A percentile compares a stretch with the other conserved stretches of the same genome.
phyloP scores from a whole-genome alignment of 2,113 vertebrate genomes.

The Saiga tatarica region DNA sequence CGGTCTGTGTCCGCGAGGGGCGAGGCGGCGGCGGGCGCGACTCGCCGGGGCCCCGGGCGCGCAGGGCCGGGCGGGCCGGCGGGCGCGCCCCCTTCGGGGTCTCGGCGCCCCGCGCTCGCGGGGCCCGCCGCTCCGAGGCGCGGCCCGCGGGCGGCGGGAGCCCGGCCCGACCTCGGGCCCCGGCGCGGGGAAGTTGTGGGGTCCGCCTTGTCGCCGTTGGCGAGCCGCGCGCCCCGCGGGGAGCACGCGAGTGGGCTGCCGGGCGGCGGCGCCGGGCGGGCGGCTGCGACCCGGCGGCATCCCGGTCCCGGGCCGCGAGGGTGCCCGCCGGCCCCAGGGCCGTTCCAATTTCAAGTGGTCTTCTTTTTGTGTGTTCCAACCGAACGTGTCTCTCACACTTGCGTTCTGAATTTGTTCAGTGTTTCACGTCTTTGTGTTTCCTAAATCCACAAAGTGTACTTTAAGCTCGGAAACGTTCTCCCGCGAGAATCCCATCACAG shows the following conservation, averaged over 20 bases:
- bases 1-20: neutral
- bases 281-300: neutral
- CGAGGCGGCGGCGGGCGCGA: neutral
- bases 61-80: neutral
- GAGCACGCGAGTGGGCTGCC: neutral
- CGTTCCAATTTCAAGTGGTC: neutral
- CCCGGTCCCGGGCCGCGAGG: neutral
- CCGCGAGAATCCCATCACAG: rapidly evolving
- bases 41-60: neutral
- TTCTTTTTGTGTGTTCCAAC: neutral
- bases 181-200: neutral
- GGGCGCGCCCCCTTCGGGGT: constrained; percentile 46
- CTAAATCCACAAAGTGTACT: neutral
- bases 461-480: neutral
- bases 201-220: constrained; percentile 1
- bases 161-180: neutral
- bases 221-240: neutral
- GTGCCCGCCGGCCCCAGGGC: neutral
- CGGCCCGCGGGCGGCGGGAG: neutral
- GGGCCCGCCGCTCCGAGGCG: neutral
- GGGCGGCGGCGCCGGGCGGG: neutral
- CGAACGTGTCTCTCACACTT: neutral
- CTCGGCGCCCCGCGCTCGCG: neutral
- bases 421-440: constrained; percentile 62
- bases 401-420: neutral